These are phyloP conservation scores for Dendroctonus valens DNA, from an alignment of 1,140 invertebrate species.

Conservation along the genomic window DNA sequence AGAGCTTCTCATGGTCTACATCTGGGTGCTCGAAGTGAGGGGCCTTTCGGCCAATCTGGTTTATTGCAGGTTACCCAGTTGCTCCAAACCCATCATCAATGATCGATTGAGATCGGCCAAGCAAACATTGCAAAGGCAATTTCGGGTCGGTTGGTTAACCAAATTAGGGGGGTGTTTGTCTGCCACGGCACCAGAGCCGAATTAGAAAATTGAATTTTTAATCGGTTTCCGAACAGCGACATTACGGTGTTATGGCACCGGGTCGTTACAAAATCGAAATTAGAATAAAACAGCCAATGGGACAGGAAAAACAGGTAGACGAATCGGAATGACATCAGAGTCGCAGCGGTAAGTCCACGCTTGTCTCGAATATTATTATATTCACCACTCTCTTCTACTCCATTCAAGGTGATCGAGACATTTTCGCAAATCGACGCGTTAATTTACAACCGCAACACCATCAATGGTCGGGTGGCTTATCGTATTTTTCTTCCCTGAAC, in stretches of 20 bases:
- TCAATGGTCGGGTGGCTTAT: background rate
- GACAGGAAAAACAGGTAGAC: constrained; percentile 33
- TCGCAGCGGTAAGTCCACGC: constrained; percentile 20
- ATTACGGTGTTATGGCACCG: constrained; percentile 6
- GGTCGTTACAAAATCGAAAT: constrained; percentile 16
- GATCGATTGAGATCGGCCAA: background rate
- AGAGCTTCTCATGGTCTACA: background rate
- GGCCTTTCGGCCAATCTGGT: constrained; percentile 1
- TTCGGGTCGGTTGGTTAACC: no score
- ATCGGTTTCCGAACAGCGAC: no score
- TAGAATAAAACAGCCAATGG: constrained; percentile 9
- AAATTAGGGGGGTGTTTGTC: no score
- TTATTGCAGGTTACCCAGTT: background rate
- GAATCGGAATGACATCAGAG: constrained; percentile 30
- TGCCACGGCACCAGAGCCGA: no score
- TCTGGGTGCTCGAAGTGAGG: background rate
- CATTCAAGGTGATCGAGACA: constrained; percentile 27
- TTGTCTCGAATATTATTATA: constrained; percentile 7
- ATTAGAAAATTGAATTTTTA: no score
- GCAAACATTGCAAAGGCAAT: no score
- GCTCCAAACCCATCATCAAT: background rate
- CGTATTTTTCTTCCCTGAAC: background rate
- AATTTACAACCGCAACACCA: constrained; percentile 4
- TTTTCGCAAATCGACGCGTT: constrained; percentile 8
- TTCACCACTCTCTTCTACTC: constrained; percentile 25